Evolutionary conservation across 2,888 invertebrate genomes (phyloP), one percentile per base, ranked within the genome.

Genomic region (Neoscelio sp.): DNA sequence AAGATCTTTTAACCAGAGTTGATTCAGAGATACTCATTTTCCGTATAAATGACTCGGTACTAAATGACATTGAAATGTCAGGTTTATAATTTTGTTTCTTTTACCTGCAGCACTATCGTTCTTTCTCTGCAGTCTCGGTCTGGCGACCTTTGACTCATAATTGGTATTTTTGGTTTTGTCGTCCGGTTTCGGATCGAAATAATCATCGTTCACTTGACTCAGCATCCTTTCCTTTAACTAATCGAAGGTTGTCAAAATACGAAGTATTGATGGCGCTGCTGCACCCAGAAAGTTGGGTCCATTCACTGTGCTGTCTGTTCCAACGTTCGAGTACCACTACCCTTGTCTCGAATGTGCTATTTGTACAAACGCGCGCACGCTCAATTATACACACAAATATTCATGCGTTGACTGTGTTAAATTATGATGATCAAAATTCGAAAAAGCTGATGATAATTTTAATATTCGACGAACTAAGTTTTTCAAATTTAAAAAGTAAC

Each of bases 161-260:
- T 60, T 82, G 1, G 75, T 46, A 8, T 12, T 20, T 56, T 85
- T 86, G 15, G 78, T 82, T 4, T 78, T 60, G 12, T 81, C 82
- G 3, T 87, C 86, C 40, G 64, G 48, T 38, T 84, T 79, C 2
- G 78, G 26, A 17, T 85, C 83, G 20, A 85, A 30, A 62, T 84
- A 84, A 20, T 86, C 85, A 12, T 75, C n/a, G 30, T 83, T 82
- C 60, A 84, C 81, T 74, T 85, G 79, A 23, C 84, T 79, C 68
- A 87, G 50, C 88, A 88, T 89, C 26, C 56, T 78, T 12, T 28
- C 33, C 33, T 26, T 2, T 10, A n/a, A 4, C 30, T 1, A n/a
- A 10, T 10, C n/a, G 17, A 46, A 7, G 10, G 13, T 38, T 28
- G 46, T 83, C 67, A 82, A 15, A 82, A 44, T 42, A 35, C 40